Evolutionary conservation across 23 tunicate species (phyloP).

Genomic region (Ascidia mentula): DNA sequence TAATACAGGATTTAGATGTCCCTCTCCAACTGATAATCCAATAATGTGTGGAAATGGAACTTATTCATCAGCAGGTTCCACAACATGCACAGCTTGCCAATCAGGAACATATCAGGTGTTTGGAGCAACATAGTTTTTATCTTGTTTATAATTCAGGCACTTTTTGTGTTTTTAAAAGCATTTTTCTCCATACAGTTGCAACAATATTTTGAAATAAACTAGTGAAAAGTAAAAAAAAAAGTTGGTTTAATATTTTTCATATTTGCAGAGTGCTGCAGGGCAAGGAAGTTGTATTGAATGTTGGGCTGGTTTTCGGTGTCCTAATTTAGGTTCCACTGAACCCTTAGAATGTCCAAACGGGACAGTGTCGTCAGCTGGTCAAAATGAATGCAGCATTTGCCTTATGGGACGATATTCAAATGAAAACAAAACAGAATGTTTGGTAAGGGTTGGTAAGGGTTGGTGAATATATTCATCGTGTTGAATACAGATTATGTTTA

Average conservation of each 20-base stretch:
- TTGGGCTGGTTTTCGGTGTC: slow-evolving; percentile 34
- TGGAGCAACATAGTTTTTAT: neutral
- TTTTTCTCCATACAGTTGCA: neutral
- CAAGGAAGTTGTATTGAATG: slow-evolving; percentile 41
- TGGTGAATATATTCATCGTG: too few relatives aligned
- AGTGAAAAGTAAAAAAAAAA: neutral
- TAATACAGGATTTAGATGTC: slow-evolving; percentile 64
- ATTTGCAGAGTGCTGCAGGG: slow-evolving; percentile 14
- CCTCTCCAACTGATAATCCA: slow-evolving; percentile 23
- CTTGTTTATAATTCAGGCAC: neutral
- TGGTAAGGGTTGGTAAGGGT: too few relatives aligned
- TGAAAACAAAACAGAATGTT: slow-evolving; percentile 40
- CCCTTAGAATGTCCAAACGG: slow-evolving; percentile 47
- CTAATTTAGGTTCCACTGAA: slow-evolving; percentile 22
- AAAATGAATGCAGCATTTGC: slow-evolving; percentile 46
- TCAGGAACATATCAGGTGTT: slow-evolving; percentile 72
- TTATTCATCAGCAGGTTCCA: slow-evolving; percentile 42
- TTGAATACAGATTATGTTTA: too few relatives aligned
- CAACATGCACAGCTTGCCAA: slow-evolving; percentile 47
- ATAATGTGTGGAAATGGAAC: slow-evolving; percentile 42
- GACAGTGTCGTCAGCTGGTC: slow-evolving; percentile 25
- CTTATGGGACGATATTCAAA: slow-evolving; percentile 35
- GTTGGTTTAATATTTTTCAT: neutral
- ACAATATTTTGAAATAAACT: neutral
- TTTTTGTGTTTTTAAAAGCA: neutral